These are phyloP conservation scores for Lomographa bimaculata DNA, from an alignment of 2,888 invertebrate genomes.

Conservation along the genomic window DNA sequence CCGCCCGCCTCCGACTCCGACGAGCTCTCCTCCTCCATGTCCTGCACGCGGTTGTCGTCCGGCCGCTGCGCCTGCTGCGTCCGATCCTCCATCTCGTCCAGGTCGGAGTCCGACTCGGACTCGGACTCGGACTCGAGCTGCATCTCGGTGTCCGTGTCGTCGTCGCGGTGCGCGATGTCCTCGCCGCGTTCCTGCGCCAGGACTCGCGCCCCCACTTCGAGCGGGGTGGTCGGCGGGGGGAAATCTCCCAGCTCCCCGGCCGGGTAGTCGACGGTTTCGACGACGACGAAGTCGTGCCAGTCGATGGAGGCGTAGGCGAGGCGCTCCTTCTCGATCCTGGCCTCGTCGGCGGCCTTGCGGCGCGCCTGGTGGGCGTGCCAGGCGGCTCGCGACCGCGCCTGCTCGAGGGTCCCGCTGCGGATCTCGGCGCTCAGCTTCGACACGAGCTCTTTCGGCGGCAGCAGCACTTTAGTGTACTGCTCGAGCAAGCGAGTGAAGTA, in stretches of 20 bases:
- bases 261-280: constrained; percentile 99
- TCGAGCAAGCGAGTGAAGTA: constrained; percentile 99
- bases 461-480: constrained; percentile 98
- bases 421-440: constrained; percentile 91
- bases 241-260: constrained; percentile 98
- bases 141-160: constrained; percentile 93
- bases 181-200: constrained; percentile 91
- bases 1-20: constrained; percentile 73
- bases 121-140: constrained; percentile 94
- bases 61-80: constrained; percentile 69
- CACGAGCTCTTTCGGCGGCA: constrained; percentile 96
- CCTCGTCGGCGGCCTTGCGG: constrained; percentile 96
- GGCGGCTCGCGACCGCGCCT: constrained; percentile 96
- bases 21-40: constrained; percentile 95
- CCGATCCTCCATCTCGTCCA: constrained; percentile 87
- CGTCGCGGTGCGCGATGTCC: constrained; percentile 77
- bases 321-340: constrained; percentile 96
- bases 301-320: constrained; percentile 98
- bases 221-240: constrained; percentile 98
- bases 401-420: constrained; percentile 88
- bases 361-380: constrained; percentile 98
- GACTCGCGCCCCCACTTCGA: constrained; percentile 97
- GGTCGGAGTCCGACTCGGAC: constrained; percentile 65
- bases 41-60: constrained; percentile 87
- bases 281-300: constrained; percentile 99